Evolutionary conservation across 2,797 vertebrate genomes (phyloP).

Genomic region (Threskiornis aethiopicus): DNA sequence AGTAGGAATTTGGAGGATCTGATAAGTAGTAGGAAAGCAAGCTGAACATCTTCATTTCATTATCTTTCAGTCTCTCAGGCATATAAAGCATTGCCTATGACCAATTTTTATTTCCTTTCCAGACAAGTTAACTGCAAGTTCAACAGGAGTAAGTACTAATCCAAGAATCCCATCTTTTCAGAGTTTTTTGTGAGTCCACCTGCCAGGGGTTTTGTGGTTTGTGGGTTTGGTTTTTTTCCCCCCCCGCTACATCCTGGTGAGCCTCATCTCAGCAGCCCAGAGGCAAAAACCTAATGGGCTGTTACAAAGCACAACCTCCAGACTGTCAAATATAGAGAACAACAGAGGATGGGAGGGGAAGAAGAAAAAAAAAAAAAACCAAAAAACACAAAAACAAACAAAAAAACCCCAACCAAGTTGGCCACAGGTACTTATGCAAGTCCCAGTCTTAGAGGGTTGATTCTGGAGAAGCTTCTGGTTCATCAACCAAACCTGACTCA

Average conservation of each 20-base stretch:
- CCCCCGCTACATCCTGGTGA: background rate
- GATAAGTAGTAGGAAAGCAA: background rate
- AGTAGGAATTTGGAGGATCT: background rate
- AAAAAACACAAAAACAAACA: no score
- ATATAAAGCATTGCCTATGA: background rate
- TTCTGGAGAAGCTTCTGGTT: background rate
- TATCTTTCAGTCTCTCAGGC: background rate
- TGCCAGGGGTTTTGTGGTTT: background rate
- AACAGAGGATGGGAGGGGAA: background rate
- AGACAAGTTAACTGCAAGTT: background rate
- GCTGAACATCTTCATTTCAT: background rate
- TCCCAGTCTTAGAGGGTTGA: background rate
- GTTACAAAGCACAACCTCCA: background rate
- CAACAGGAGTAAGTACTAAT: background rate
- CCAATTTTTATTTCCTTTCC: background rate
- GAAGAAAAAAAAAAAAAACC: background rate
- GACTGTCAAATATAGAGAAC: background rate
- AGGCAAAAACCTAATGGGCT: slow-evolving; percentile 4
- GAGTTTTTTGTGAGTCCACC: background rate
- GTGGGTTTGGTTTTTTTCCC: background rate
- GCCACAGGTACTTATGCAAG: background rate
- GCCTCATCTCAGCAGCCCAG: background rate
- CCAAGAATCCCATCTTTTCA: background rate
- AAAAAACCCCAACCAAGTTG: background rate
- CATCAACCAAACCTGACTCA: background rate